These are phyloP conservation scores for Cyprinodon diabolis DNA, from an alignment of 2,797 vertebrate genomes.

Conservation along the genomic window DNA sequence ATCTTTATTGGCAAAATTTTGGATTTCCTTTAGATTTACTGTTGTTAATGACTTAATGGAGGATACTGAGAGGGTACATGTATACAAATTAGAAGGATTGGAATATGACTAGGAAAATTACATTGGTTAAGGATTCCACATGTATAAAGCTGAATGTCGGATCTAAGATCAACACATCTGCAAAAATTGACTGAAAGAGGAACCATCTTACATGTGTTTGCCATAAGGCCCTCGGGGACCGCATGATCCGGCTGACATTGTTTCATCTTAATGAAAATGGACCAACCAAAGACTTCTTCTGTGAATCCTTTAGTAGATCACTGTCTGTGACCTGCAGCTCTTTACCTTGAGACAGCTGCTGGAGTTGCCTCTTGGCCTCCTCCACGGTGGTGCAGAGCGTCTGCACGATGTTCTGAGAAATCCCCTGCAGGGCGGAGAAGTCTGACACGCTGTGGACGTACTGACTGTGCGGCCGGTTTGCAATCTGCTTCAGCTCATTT, in stretches of 20 bases:
- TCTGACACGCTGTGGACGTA: conserved; percentile 78
- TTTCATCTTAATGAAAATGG: background rate
- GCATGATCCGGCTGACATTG: background rate
- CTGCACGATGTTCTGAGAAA: conserved; percentile 76
- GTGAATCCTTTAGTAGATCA: too few relatives aligned
- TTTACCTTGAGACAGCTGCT: conserved; percentile 76
- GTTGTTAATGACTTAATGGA: too few relatives aligned
- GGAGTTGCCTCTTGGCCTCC: conserved; percentile 68
- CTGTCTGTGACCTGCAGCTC: background rate
- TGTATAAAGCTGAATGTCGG: too few relatives aligned
- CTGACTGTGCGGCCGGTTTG: conserved; percentile 69
- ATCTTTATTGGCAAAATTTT: too few relatives aligned
- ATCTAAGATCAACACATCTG: too few relatives aligned
- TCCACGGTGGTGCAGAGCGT: conserved; percentile 81
- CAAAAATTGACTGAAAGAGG: too few relatives aligned
- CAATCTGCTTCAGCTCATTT: conserved; percentile 79
- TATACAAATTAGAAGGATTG: too few relatives aligned
- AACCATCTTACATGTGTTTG: background rate
- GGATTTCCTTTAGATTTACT: too few relatives aligned
- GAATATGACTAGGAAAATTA: too few relatives aligned
- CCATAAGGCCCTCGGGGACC: background rate
- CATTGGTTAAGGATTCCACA: too few relatives aligned
- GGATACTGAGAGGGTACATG: too few relatives aligned
- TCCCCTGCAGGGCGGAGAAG: conserved; percentile 76
- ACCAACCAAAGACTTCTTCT: background rate